Evolutionary conservation across 2,113 vertebrate genomes (phyloP), one percentile per base, ranked within the genome.

Genomic region (Cairina moschata): DNA sequence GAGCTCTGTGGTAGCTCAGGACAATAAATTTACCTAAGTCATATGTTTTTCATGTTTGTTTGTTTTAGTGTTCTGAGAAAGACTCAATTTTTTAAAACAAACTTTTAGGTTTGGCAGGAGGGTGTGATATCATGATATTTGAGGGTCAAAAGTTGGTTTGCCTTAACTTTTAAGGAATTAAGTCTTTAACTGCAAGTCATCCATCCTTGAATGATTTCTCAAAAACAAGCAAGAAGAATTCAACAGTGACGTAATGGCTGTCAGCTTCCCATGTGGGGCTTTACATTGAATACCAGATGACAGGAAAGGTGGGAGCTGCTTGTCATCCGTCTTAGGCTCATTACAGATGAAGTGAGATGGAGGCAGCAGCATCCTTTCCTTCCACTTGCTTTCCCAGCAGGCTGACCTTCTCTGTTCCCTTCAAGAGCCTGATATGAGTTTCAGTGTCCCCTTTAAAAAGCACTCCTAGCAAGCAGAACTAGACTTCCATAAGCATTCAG

Each of bases 181-280:
- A 0, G 6, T 2, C 66, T 83, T 72, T 88, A 65, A 52, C 31
- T 67, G 15, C 54, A 67, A 82, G 23, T 54, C 23, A 42, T 60
- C 13, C 68, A 4, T 15, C 42, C 12, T 52, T 63, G 18, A 40
- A 17, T 34, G 22, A 58, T 81, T 56, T 48, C 8, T 83, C 29
- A 69, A 8, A 89, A 89, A 58, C 15, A 3, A 2, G 22, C 40
- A 74, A 52, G 44, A 77, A 58, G 22, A 83, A 85, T 76, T 73
- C 46, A 87, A n/a, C 13, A 36, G 25, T 59, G 52, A 76, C 52
- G n/a, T 55, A 63, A n/a, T 38, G 38, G 48, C 29, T 88, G 29
- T 46, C 54, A 36, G 0, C 28, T 68, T 79, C 58, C 42, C 9
- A 11, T 0, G 0, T 11, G 17, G 88, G 29, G 59, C 52, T 60